These are phyloP conservation scores for Suillia variegata DNA, from an alignment of 2,888 invertebrate species.

Conservation along the genomic window DNA sequence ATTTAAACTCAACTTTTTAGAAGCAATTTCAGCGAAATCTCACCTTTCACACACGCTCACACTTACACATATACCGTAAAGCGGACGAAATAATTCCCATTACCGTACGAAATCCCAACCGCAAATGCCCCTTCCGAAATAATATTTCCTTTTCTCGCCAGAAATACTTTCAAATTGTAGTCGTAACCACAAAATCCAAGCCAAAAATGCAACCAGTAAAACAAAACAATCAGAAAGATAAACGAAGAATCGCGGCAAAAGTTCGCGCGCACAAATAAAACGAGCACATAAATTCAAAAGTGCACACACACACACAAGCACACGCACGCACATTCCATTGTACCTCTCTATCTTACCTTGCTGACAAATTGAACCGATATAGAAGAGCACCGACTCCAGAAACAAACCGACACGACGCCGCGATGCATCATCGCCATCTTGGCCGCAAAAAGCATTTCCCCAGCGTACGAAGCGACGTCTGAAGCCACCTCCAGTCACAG, in stretches of 20 bases:
- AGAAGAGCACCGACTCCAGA: constrained; percentile 57
- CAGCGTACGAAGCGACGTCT: constrained; percentile 31
- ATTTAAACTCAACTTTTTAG: no score
- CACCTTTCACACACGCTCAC: no score
- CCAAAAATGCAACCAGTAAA: background rate
- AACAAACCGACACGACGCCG: constrained; percentile 43
- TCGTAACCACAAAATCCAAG: background rate
- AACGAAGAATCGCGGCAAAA: background rate
- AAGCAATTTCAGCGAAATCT: no score
- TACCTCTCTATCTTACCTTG: constrained; percentile 54
- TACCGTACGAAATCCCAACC: no score
- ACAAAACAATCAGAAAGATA: background rate
- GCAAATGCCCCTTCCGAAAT: no score
- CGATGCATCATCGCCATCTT: constrained; percentile 8
- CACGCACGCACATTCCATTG: background rate
- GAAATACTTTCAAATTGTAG: no score
- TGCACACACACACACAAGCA: background rate
- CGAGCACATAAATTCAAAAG: background rate
- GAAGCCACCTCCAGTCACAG: constrained; percentile 15
- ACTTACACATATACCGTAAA: no score
- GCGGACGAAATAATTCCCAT: no score
- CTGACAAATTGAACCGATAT: constrained; percentile 61
- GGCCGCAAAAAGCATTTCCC: constrained; percentile 27
- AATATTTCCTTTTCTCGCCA: no score
- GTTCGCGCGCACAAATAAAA: background rate